Base-by-base conservation (phyloP, 2,797 vertebrate genomes). In the Micromesistius poutassou region DNA sequence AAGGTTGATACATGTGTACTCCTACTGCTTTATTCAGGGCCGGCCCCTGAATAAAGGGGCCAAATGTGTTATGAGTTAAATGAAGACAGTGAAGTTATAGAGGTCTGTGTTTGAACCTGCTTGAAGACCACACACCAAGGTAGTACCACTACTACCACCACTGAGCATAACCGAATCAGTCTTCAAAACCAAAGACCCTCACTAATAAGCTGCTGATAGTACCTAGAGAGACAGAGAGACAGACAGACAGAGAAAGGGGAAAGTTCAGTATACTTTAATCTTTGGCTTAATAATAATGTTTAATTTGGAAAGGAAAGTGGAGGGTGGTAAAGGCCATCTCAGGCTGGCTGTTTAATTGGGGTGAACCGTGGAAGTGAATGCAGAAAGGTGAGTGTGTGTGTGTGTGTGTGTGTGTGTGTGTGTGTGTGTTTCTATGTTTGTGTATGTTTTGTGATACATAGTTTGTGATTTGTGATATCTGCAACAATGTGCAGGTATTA, bases 271-370 rank as follows among this genome's bases (percentile, higher is more conserved):
- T 91, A 88, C 87, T 90, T 91, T 87, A 90, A 89, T 91, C 82
- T 89, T 86, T 86, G 88, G 83, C 80, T 89, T 89, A 88, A 88
- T 89, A 87, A 88, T 91, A 87, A 90, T 91, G 88, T 89, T 92
- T 92, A 89, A 94, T 93, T 93, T 92, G 91, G 93, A 82, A 87
- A 88, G 84, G 87, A 90, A 89, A 85, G 83, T 87, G 86, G 83
- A 90, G 85, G 89, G 90, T 93, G 82, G 85, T 88, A 93, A 91
- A 93, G 89, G 92, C 87, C 89, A 91, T 77, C 86, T 87, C 82
- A 87, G 87, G 83, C 86, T 88, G 87, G 89, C 46, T 85, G 86
- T 93, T 91, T 93, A 91, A 87, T 87, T 92, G 89, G 92, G 82
- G 86, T 92, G 87, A 91, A 89, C 75, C 77, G 80, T 87, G 83